Conservation (phyloP, 2,888 invertebrate species). For the Dendrolimus pini region DNA sequence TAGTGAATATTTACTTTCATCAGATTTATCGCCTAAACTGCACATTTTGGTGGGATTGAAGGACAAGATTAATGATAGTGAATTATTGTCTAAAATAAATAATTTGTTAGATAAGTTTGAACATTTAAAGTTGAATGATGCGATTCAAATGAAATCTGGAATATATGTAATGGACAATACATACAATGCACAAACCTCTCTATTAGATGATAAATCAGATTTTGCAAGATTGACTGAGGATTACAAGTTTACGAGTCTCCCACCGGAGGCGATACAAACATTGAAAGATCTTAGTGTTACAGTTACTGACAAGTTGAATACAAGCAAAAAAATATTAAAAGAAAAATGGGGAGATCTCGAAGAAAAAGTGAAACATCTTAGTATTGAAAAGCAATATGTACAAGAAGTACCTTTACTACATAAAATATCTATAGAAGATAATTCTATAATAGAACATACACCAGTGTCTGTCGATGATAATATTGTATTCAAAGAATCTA, state of each 20-base stretch:
- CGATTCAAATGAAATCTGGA: constrained; percentile 70
- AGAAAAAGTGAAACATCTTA: constrained; percentile 62
- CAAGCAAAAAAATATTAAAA: constrained; percentile 70
- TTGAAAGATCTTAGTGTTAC: constrained; percentile 67
- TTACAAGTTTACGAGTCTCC: constrained; percentile 46
- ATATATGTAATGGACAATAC: constrained; percentile 75
- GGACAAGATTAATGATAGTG: constrained; percentile 60
- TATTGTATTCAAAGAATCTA: constrained; percentile 66
- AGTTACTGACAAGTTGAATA: constrained; percentile 70
- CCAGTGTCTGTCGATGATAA: constrained; percentile 31
- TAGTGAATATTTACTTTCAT: constrained; percentile 65
- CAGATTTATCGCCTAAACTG: constrained; percentile 66
- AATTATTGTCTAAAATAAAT: constrained; percentile 55
- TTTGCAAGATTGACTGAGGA: constrained; percentile 34
- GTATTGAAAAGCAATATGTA: constrained; percentile 39
- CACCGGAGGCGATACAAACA: constrained; percentile 67
- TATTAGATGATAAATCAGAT: constrained; percentile 36
- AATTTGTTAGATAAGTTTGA: constrained; percentile 52
- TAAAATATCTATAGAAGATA: constrained; percentile 26
- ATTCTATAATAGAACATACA: constrained; percentile 19
- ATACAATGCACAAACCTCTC: constrained; percentile 46
- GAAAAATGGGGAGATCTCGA: constrained; percentile 75
- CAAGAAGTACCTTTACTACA: constrained; percentile 15
- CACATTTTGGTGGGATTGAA: constrained; percentile 69
- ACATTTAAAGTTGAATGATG: constrained; percentile 46